Base-by-base conservation (phyloP, 2,888 invertebrate species). In the Tyria jacobaeae region DNA sequence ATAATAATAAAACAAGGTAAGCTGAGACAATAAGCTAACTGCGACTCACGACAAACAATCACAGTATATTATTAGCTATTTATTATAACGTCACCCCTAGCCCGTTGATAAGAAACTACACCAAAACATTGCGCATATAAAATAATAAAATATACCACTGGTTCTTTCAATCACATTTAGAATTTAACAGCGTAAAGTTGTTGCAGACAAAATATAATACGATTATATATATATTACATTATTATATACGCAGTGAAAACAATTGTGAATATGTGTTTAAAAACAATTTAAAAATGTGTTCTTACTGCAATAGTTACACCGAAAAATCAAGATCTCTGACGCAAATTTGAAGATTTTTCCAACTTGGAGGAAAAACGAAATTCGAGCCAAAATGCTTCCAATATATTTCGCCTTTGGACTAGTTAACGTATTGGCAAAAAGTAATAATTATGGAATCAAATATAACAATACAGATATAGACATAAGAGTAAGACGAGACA, bases 371-470 rank as follows among this genome's bases (percentile, higher is more conserved):
- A 27, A n/a, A 9, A 27, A 12, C 3, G 2, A 15, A 9, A 9
- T 27, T 6, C 15, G 17, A 31, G 4, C 10, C n/a, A 70, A 50
- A 15, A 75, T 74, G 71, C 1, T 69, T 0, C 64, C 64, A 0
- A 9, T 76, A 1, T 76, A 59, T 27, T 51, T 75, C 0, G 51
- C 65, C 0, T 62, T 81, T 0, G 67, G 82, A 0, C 47, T 86
- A 0, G 21, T 81, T 0, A 82, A 83, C 4, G 63, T 86, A 10
- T 41, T 84, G 0, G 80, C 75, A 0, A 74, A 78, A 37, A 51
- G 63, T 0, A 58, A 76, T 4, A 88, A 85, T 39, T 86, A 80
- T 47, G 84, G 78, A 0, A 85, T 87, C 0, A 65, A 80, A 3
- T 55, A 59, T 0, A 59, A 75, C 0, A 63, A 79, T 15, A 78